Conservation (phyloP, 2,113 vertebrate species). For the Diadophis punctatus region DNA sequence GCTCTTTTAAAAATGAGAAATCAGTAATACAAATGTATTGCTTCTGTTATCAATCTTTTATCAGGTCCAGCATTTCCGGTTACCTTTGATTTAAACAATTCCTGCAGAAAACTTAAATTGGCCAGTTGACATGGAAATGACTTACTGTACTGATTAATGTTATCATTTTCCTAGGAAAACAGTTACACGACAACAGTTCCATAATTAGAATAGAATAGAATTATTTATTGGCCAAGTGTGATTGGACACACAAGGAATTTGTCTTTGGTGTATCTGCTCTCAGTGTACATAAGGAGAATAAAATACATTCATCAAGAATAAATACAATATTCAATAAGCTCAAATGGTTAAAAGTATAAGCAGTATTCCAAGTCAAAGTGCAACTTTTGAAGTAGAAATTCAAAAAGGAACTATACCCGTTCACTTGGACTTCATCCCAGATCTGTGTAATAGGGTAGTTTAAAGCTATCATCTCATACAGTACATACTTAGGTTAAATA, state of each 20-base stretch:
- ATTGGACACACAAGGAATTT: no score
- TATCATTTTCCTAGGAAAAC: not conserved
- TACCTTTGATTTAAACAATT: not conserved
- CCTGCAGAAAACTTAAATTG: not conserved
- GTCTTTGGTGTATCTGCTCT: no score
- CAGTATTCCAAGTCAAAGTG: not conserved
- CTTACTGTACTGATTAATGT: not conserved
- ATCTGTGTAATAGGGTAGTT: not conserved
- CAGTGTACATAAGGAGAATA: no score
- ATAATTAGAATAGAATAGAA: no score
- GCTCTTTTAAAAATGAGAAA: conserved; percentile 13
- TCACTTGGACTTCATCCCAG: not conserved
- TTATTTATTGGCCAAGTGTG: no score
- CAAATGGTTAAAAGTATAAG: not conserved
- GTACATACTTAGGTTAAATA: not conserved
- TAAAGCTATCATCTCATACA: not conserved
- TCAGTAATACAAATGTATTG: not conserved
- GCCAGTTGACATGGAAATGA: not conserved
- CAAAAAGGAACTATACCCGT: not conserved
- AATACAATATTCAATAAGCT: not conserved
- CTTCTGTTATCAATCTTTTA: not conserved
- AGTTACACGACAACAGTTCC: not conserved
- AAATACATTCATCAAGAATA: no score
- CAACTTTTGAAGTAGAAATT: not conserved
- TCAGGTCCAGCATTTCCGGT: not conserved